These are phyloP conservation scores for Philonicus albiceps DNA, from an alignment of 2,888 invertebrate species.

Conservation along the genomic window DNA sequence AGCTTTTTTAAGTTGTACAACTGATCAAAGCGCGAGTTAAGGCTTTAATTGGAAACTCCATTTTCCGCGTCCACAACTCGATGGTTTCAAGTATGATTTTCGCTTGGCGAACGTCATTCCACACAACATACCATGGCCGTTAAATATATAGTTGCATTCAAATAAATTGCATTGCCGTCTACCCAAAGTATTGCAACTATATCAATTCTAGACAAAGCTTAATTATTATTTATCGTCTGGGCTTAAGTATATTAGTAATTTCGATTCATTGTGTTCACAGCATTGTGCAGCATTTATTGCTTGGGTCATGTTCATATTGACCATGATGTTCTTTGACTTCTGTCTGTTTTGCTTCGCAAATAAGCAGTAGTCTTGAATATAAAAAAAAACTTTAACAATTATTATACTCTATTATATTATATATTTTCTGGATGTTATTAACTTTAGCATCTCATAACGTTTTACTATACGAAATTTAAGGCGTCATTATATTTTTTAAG, in stretches of 20 bases:
- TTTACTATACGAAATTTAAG: too few relatives aligned
- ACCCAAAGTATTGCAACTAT: not conserved
- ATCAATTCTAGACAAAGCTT: not conserved
- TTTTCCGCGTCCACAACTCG: not conserved
- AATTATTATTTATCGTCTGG: not conserved
- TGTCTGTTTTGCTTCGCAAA: not conserved
- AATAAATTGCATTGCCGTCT: not conserved
- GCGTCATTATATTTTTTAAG: too few relatives aligned
- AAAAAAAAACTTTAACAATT: too few relatives aligned
- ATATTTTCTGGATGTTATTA: too few relatives aligned
- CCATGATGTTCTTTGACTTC: not conserved
- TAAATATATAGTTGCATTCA: not conserved
- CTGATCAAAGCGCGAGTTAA: not conserved
- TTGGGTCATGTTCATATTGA: not conserved
- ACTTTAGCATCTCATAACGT: too few relatives aligned
- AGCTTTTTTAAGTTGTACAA: not conserved
- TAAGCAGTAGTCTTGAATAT: not conserved
- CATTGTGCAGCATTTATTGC: not conserved
- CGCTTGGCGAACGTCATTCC: not conserved
- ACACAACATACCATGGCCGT: not conserved
- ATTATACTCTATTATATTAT: too few relatives aligned
- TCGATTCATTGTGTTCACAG: not conserved
- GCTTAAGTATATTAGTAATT: not conserved
- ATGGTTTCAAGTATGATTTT: not conserved
- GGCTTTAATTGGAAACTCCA: not conserved